These are phyloP conservation scores for Channa striata DNA, from an alignment of 2,797 vertebrate species.

Conservation along the genomic window DNA sequence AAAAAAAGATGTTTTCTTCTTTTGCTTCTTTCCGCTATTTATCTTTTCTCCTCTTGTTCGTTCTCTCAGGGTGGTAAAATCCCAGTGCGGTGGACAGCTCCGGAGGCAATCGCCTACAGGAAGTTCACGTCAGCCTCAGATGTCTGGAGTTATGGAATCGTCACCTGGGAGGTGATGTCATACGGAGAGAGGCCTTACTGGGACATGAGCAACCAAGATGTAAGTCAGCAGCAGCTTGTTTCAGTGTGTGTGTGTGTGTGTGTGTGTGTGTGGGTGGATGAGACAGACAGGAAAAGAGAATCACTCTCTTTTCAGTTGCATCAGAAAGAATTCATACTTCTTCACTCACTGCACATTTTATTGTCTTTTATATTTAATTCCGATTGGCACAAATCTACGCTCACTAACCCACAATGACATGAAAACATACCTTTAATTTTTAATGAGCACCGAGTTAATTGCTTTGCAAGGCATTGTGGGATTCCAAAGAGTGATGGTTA, in stretches of 20 bases:
- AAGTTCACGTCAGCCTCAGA: conserved; percentile 97
- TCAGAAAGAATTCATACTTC: neutral
- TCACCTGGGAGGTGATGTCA: conserved; percentile 99
- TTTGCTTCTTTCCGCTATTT: conserved; percentile 14
- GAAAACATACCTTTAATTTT: no score
- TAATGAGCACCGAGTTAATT: no score
- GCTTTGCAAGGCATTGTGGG: no score
- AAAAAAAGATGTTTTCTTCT: neutral
- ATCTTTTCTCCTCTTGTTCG: neutral
- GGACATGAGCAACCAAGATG: conserved; percentile 99
- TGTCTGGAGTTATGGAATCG: conserved; percentile 96
- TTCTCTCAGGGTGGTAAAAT: conserved; percentile 92
- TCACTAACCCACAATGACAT: no score
- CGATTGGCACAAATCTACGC: no score
- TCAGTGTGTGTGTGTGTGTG: conserved; percentile 2
- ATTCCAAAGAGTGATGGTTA: no score
- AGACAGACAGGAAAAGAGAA: neutral
- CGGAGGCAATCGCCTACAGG: conserved; percentile 95
- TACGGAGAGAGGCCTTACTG: conserved; percentile 96
- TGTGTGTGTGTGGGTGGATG: neutral
- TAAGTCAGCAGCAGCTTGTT: conserved; percentile 69
- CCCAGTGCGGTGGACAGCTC: conserved; percentile 95
- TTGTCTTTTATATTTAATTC: neutral
- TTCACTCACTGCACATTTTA: no score
- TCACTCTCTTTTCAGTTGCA: no score